These are phyloP conservation scores for Carassius gibelio DNA, from an alignment of 2,113 vertebrate genomes.

Conservation along the genomic window DNA sequence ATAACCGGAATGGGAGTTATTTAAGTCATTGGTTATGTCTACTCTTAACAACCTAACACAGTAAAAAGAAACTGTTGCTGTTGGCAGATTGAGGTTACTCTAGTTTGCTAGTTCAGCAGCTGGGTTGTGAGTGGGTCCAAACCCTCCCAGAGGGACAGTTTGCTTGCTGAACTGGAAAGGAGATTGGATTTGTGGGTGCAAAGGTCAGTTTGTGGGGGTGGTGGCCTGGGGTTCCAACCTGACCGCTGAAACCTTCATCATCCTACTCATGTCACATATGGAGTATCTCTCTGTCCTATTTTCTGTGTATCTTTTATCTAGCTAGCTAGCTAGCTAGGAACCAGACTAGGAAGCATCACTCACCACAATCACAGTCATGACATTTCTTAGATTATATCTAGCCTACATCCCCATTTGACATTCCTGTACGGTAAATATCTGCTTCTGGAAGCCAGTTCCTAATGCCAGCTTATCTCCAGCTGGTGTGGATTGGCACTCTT, in stretches of 20 bases:
- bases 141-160: neutral
- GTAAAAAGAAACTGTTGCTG: constrained; percentile 11
- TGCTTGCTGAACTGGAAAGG: constrained; percentile 13
- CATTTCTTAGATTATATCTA: neutral
- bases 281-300: neutral
- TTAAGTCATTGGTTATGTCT: constrained; percentile 15
- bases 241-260: constrained; percentile 31
- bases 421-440: constrained; percentile 3
- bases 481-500: constrained; percentile 38
- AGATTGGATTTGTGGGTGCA: constrained; percentile 41
- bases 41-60: neutral
- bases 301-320: neutral
- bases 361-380: neutral
- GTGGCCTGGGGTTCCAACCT: neutral
- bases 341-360: neutral
- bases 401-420: neutral
- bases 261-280: constrained; percentile 17
- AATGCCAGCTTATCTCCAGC: constrained; percentile 38
- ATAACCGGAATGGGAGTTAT: neutral
- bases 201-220: constrained; percentile 32
- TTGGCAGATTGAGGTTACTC: constrained; percentile 48
- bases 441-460: constrained; percentile 9
- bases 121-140: constrained; percentile 38
- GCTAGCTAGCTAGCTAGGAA: neutral
- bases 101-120: constrained; percentile 31